phyloP scores from a whole-genome alignment of 2,888 invertebrate genomes.

The Cyclophora punctaria region DNA sequence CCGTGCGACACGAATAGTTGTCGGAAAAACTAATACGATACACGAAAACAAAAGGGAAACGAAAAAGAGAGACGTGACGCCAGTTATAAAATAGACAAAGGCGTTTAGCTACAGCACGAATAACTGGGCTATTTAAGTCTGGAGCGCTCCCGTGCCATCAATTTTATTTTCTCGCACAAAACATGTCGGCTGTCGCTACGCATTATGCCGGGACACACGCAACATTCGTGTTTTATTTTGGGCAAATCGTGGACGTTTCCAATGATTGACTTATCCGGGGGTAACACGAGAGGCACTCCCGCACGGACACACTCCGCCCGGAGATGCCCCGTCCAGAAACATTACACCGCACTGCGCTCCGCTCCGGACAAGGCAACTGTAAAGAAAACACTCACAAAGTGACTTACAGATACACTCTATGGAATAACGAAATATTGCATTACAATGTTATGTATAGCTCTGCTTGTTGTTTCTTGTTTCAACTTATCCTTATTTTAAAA shows the following conservation, averaged over 20 bases:
- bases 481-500: too few relatives aligned
- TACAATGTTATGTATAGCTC: too few relatives aligned
- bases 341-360: constrained; percentile 31
- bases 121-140: constrained; percentile 67
- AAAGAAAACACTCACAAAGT: too few relatives aligned
- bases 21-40: constrained; percentile 62
- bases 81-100: constrained; percentile 70
- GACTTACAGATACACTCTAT: too few relatives aligned
- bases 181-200: constrained; percentile 72
- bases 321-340: constrained; percentile 32
- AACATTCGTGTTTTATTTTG: constrained; percentile 71
- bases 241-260: constrained; percentile 65
- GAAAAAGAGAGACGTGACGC: constrained; percentile 47
- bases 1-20: constrained; percentile 50
- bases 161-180: constrained; percentile 75
- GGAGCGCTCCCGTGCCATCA: constrained; percentile 63
- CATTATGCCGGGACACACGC: constrained; percentile 68
- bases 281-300: constrained; percentile 71
- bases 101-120: constrained; percentile 66
- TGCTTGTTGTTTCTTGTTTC: too few relatives aligned
- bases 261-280: constrained; percentile 75
- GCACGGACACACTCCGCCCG: constrained; percentile 32
- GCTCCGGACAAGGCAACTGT: constrained; percentile 32
- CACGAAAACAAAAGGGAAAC: constrained; percentile 51
- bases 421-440: too few relatives aligned